Conservation (phyloP, 2,888 invertebrate species). For the Cryptocephalus primarius region DNA sequence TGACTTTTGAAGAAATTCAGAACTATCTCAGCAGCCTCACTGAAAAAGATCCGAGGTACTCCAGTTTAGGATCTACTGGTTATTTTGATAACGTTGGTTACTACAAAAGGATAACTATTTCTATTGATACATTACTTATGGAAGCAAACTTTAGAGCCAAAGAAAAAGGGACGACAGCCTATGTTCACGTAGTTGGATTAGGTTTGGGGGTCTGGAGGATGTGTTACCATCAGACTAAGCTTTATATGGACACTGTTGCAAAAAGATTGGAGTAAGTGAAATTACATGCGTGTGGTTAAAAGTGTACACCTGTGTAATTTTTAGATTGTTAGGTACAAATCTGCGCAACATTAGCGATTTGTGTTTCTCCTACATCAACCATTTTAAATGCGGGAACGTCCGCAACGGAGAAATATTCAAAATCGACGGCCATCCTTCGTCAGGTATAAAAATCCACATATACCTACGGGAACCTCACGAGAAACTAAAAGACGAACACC, state of each 20-base stretch:
- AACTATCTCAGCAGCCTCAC: neutral
- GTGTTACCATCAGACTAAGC: slow-evolving; percentile 48
- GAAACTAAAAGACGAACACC: slow-evolving; percentile 37
- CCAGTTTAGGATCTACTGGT: slow-evolving; percentile 13
- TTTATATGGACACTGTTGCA: slow-evolving; percentile 52
- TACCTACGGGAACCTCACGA: slow-evolving; percentile 46
- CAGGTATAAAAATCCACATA: slow-evolving; percentile 35
- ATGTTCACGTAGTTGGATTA: slow-evolving; percentile 55
- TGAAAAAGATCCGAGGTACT: slow-evolving; percentile 6
- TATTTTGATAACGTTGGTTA: slow-evolving; percentile 30
- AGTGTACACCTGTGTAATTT: neutral
- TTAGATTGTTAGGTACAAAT: slow-evolving; percentile 21
- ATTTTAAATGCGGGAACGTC: slow-evolving; percentile 37
- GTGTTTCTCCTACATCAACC: slow-evolving; percentile 52
- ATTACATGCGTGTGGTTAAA: too few relatives aligned
- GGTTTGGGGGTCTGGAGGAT: slow-evolving; percentile 60
- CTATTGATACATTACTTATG: slow-evolving; percentile 50
- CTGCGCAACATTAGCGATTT: slow-evolving; percentile 48
- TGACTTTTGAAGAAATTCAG: slow-evolving; percentile 8
- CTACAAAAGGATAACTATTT: slow-evolving; percentile 42
- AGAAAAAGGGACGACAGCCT: slow-evolving; percentile 43
- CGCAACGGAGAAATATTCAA: slow-evolving; percentile 31
- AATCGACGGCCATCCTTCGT: slow-evolving; percentile 15
- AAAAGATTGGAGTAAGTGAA: slow-evolving; percentile 38
- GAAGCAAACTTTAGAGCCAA: slow-evolving; percentile 51